Conservation (phyloP, 2,888 invertebrate genomes). For the Blomia tropicalis region DNA sequence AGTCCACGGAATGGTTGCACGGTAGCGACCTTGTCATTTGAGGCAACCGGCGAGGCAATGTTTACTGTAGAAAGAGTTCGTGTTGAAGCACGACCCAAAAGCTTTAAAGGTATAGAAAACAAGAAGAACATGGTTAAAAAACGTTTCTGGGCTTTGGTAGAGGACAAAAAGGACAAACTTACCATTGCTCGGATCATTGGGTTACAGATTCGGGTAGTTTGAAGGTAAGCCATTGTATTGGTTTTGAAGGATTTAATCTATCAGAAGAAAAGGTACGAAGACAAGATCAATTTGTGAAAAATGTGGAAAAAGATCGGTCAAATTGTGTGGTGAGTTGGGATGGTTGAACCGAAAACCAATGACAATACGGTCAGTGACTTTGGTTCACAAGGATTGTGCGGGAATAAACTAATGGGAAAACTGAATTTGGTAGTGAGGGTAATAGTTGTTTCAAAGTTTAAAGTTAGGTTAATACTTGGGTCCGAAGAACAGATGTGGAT, state of each 20-base stretch:
- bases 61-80: slow-evolving; percentile 3
- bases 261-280: too few species aligned
- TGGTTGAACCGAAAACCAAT: too few species aligned
- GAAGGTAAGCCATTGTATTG: slow-evolving; percentile 15
- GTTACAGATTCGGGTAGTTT: slow-evolving; percentile 11
- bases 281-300: too few species aligned
- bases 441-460: too few species aligned
- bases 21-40: not conserved
- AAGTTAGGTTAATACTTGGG: not conserved
- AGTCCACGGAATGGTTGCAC: slow-evolving; percentile 37
- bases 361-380: too few species aligned
- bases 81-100: slow-evolving; percentile 2
- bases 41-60: not conserved
- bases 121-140: too few species aligned
- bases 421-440: too few species aligned
- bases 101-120: not conserved
- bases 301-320: too few species aligned
- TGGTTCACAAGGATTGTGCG: too few species aligned
- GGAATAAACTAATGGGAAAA: too few species aligned
- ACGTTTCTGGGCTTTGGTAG: not conserved
- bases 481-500: not conserved
- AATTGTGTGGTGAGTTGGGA: too few species aligned
- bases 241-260: too few species aligned
- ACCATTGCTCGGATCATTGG: slow-evolving; percentile 15
- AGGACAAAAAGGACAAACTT: slow-evolving; percentile 14